These are phyloP conservation scores for Leptogaster cylindrica DNA, from an alignment of 2,888 invertebrate species.

Conservation along the genomic window DNA sequence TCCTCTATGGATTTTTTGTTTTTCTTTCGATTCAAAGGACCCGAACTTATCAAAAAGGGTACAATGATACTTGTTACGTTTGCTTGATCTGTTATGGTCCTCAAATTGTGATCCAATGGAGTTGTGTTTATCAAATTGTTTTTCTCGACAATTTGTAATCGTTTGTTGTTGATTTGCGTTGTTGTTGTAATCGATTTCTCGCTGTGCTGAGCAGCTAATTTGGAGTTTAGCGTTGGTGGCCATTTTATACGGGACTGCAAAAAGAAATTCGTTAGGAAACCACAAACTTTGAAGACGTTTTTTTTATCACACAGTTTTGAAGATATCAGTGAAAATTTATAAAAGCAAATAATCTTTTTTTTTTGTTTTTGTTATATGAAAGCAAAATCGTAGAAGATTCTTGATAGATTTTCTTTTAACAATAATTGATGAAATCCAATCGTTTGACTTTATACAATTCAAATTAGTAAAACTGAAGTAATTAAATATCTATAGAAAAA, in stretches of 20 bases:
- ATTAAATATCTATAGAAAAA: too few relatives aligned
- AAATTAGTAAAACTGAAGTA: too few relatives aligned
- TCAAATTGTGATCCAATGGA: conserved; percentile 3
- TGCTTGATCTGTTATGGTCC: conserved; percentile 22
- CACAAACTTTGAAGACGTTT: too few relatives aligned
- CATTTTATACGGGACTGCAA: conserved; percentile 34
- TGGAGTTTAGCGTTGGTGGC: conserved; percentile 12
- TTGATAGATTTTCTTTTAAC: too few relatives aligned
- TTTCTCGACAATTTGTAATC: conserved; percentile 10
- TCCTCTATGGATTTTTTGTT: conserved; percentile 2
- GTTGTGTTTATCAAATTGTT: too few relatives aligned
- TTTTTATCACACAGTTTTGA: too few relatives aligned
- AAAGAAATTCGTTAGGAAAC: background rate
- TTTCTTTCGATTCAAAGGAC: background rate
- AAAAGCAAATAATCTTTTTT: too few relatives aligned
- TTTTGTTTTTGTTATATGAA: too few relatives aligned
- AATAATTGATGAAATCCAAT: too few relatives aligned
- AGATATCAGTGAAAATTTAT: too few relatives aligned
- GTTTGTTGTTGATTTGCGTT: conserved; percentile 18
- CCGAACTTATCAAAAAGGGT: conserved; percentile 36
- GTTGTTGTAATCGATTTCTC: conserved; percentile 14
- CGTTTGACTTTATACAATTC: too few relatives aligned
- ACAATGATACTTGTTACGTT: conserved; percentile 26
- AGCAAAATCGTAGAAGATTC: too few relatives aligned
- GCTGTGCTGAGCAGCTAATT: conserved; percentile 15